phyloP scores from a whole-genome alignment of 2,113 vertebrate genomes.

The Tragelaphus scriptus region DNA sequence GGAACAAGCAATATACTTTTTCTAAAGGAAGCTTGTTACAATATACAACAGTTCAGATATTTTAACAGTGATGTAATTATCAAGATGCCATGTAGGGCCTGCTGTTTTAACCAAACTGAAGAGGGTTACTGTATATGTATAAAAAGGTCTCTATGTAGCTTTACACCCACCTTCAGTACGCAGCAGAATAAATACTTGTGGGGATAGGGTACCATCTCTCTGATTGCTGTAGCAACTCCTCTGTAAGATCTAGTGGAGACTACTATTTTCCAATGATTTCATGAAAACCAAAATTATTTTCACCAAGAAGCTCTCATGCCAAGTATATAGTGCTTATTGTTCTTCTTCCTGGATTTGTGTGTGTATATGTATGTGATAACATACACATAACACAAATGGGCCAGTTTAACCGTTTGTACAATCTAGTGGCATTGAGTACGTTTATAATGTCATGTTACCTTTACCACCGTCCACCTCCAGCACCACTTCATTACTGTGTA shows the following conservation, averaged over 20 bases:
- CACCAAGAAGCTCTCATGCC: conserved; percentile 19
- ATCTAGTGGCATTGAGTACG: not conserved
- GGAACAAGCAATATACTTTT: not conserved
- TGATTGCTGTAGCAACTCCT: conserved; percentile 33
- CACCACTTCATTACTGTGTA: not conserved
- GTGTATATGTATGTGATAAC: too few species aligned
- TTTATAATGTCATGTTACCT: too few species aligned
- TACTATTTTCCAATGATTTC: conserved; percentile 34
- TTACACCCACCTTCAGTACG: not conserved
- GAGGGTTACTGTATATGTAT: not conserved
- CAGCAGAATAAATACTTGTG: not conserved
- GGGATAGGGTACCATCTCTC: not conserved
- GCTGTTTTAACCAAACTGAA: not conserved
- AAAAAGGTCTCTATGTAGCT: not conserved
- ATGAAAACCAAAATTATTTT: not conserved
- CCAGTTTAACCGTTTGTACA: not conserved
- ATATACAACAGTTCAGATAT: not conserved
- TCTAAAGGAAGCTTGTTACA: not conserved
- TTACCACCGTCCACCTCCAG: not conserved
- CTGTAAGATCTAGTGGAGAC: conserved; percentile 12
- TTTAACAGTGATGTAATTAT: conserved; percentile 23
- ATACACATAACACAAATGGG: not conserved
- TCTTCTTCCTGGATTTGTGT: not conserved
- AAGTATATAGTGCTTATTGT: conserved; percentile 6
- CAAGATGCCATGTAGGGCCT: not conserved